Conservation (phyloP, 2,113 vertebrate species). For the Laticauda laticaudata region DNA sequence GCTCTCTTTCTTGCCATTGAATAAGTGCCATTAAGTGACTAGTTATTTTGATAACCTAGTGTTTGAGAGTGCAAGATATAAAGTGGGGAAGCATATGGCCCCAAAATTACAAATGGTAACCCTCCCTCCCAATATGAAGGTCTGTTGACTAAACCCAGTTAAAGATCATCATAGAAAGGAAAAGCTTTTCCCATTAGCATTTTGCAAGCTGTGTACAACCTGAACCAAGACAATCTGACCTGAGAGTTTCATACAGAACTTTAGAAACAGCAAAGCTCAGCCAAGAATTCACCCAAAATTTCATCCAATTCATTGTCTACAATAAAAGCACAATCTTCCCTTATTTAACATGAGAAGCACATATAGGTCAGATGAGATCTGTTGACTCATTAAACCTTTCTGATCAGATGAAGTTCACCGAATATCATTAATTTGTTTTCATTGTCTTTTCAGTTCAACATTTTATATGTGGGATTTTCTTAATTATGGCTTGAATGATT, state of each 20-base stretch:
- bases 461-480: not conserved
- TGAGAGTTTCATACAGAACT: not conserved
- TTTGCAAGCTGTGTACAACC: not conserved
- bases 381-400: not conserved
- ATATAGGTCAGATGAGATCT: not conserved
- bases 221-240: not conserved
- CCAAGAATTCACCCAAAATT: not conserved
- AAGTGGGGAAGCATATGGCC: not conserved
- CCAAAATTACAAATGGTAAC: not conserved
- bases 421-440: not conserved
- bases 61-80: not conserved
- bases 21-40: not conserved
- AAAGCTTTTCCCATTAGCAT: not conserved
- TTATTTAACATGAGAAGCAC: not conserved
- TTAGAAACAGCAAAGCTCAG: not conserved
- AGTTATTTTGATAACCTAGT: no score
- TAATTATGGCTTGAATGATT: not conserved
- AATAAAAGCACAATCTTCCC: not conserved
- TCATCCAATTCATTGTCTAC: not conserved
- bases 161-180: not conserved
- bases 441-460: not conserved
- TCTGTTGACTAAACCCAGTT: not conserved
- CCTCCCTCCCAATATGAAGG: not conserved
- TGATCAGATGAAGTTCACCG: not conserved
- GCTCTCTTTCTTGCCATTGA: not conserved